Base-by-base conservation (phyloP, 2,888 invertebrate genomes). In the Thera obeliscata region DNA sequence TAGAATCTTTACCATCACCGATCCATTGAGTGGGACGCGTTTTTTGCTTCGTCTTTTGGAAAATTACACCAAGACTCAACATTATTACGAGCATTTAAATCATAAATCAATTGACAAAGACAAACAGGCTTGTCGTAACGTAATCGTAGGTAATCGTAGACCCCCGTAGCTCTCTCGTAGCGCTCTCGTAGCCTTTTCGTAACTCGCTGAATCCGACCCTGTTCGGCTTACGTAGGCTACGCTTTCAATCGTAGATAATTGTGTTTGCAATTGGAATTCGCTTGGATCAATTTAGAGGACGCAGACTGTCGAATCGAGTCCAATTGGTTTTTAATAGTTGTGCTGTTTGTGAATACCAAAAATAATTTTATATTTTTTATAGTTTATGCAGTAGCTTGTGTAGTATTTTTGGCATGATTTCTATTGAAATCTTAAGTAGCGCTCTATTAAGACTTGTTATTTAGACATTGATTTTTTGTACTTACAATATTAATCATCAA, bases 241-340 rank as follows among this genome's bases (percentile, higher is more conserved):
- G 75, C 77, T 74, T 79, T 76, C 77, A 79, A 72, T 74, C 71
- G 69, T 57, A 75, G 75, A 74, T 78, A 78, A 79, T 76, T 75
- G 70, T 71, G 72, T 80, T 81, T 75, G 70, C 74, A 67, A 78
- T 77, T 74, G 72, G 72, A 76, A 78, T 74, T 74, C 62, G 67
- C 63, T 72, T 63, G 56, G 67, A 69, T 73, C 74, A 68, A 68
- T 75, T 69, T 60, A 54, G 66, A 58, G 68, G 56, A 66, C 57
- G 56, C 67, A 69, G 63, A 64, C 65, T 63, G 63, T 56, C 41
- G 41, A 41, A 67, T 61, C 54, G 58, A 60, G 67, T 65, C 54
- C 57, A 61, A 46, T 66, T 58, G 56, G 56, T 59, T 49, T 52
- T 61, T 54, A 64, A 66, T 68, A 70, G 66, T 61, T 68, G 48